Base-by-base conservation (phyloP, 2,797 vertebrate species). In the Pangasius larnaudii region DNA sequence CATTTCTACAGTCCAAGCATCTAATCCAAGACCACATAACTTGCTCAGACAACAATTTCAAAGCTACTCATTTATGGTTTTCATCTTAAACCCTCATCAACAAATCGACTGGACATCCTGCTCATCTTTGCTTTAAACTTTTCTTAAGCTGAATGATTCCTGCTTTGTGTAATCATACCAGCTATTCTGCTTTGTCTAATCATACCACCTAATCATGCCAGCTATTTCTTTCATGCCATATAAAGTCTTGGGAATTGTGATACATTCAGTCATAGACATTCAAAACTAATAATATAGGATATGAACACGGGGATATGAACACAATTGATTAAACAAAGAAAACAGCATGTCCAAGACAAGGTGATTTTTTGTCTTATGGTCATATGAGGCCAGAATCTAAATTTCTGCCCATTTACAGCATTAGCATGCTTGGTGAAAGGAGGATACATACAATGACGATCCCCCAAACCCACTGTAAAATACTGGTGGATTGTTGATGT, bases 21-120 rank as follows among this genome's bases (percentile, higher is more conserved):
- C 61, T 72, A 39, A 77, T 90, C 71, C 87, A 89, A 58, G 61
- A 51, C 74, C 46, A 86, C 42, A 78, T 9, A 8, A 75, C n/a
- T 75, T 75, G 69, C 8, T 42, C 9, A 13, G 22, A 27, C 22
- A 46, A 74, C 22, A 46, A 65, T 69, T 74, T 71, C 77, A 56
- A 69, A 86, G 24, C 13, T 6, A 33, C 9, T 13, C 3, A 24
- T 87, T 82, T 49, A 87, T 59, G 18, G 9, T 53, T 53, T 56
- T 87, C 56, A 74, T 63, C 51, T 39, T 18, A 16, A 63, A 56
- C n/a, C 79, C 27, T 36, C 53, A 33, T 58, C 63, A 63, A 69
- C 10, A 33, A 80, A 19, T 13, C 27, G 24, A 58, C 13, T 46
- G 16, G 65, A 72, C 67, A 75, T 61, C 33, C 56, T 59, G 27